A percentile compares a stretch with the other conserved stretches of the same genome.
Conservation (phyloP, 2,888 invertebrate genomes). For the Xestia rhomboidea region DNA sequence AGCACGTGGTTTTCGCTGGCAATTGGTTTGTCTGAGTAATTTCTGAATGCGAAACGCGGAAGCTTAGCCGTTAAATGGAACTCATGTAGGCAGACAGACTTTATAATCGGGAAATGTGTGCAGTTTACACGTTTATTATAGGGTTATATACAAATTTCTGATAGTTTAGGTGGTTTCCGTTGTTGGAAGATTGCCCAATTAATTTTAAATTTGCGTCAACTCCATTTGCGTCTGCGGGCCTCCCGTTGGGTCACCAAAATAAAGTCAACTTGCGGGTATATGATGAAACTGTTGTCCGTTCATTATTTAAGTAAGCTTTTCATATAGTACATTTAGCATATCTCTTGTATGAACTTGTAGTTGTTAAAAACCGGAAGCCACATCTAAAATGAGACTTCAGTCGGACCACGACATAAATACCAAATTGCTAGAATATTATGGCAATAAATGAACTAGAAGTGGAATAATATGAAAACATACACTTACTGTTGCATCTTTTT, state of each 20-base stretch:
- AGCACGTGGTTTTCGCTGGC: constrained; percentile 57
- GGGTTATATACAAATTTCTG: constrained; percentile 57
- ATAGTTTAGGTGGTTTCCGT: constrained; percentile 74
- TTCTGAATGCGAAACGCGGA: constrained; percentile 61
- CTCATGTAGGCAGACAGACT: constrained; percentile 39
- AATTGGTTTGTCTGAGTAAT: constrained; percentile 58
- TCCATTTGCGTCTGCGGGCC: constrained; percentile 77
- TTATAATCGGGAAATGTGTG: constrained; percentile 53
- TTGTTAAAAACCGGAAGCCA: constrained; percentile 42
- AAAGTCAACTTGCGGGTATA: constrained; percentile 64
- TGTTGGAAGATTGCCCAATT: constrained; percentile 83
- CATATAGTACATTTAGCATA: not conserved
- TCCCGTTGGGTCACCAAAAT: constrained; percentile 76
- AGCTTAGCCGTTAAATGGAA: constrained; percentile 45
- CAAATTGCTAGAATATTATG: not conserved
- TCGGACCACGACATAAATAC: constrained; percentile 29
- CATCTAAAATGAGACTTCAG: constrained; percentile 28
- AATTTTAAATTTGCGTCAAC: constrained; percentile 82
- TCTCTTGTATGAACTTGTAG: constrained; percentile 13
- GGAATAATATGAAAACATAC: not conserved
- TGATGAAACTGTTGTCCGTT: constrained; percentile 29
- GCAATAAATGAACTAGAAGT: not conserved
- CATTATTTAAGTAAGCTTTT: constrained; percentile 26
- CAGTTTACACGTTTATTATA: constrained; percentile 26
- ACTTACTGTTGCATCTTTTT: constrained; percentile 21